A percentile compares a stretch with the other conserved stretches of the same genome.
phyloP scores from a whole-genome alignment of 2,113 vertebrate species.

The Glaucidium brasilianum region DNA sequence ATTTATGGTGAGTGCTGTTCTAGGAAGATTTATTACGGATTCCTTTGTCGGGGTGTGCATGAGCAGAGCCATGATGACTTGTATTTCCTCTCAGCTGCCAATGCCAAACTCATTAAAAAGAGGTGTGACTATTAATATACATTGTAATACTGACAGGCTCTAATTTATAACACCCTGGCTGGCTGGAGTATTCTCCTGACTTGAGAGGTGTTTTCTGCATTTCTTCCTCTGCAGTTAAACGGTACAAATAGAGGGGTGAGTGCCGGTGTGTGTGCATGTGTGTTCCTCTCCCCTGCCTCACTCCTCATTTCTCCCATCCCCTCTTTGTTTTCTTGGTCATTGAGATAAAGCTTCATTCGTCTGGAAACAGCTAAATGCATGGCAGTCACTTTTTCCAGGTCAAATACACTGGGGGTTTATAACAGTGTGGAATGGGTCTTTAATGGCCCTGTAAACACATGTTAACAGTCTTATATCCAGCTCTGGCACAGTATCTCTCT shows the following conservation, averaged over 20 bases:
- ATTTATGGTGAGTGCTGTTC: constrained; percentile 99
- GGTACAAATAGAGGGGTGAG: constrained; percentile 72
- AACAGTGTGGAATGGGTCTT: constrained; percentile 37
- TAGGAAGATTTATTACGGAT: constrained; percentile 99
- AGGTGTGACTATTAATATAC: constrained; percentile 99
- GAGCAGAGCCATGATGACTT: constrained; percentile 98
- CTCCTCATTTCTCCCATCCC: not conserved
- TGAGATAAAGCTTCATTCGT: constrained; percentile 42
- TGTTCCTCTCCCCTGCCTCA: not conserved
- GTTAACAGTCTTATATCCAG: constrained; percentile 49
- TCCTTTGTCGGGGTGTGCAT: constrained; percentile 97
- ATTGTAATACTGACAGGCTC: constrained; percentile 99
- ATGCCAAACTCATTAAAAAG: constrained; percentile 99
- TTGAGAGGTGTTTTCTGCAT: constrained; percentile 80
- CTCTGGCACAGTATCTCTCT: constrained; percentile 38
- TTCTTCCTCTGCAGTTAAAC: constrained; percentile 74
- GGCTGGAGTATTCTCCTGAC: constrained; percentile 83
- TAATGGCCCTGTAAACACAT: constrained; percentile 60
- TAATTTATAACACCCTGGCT: constrained; percentile 97
- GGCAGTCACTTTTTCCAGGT: constrained; percentile 55
- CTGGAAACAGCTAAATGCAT: constrained; percentile 49
- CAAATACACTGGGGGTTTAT: constrained; percentile 54
- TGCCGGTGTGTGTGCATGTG: not conserved
- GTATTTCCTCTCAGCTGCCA: constrained; percentile 99
- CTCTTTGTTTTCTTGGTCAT: constrained; percentile 61